phyloP scores from a whole-genome alignment of 2,113 vertebrate genomes.

The Amphiprion ocellaris region DNA sequence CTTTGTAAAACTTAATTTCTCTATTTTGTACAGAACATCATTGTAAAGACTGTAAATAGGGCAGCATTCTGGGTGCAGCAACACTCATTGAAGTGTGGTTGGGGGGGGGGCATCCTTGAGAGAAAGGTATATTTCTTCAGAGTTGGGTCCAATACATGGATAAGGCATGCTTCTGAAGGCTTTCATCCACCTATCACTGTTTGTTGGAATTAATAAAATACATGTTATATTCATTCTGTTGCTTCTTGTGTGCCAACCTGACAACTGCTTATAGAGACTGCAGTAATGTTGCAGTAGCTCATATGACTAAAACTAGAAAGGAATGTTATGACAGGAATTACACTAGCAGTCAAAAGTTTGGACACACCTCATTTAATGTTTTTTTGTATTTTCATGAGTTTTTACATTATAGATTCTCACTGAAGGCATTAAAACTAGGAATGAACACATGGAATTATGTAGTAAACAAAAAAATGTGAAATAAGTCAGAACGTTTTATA shows the following conservation, averaged over 20 bases:
- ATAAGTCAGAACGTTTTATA: too few species aligned
- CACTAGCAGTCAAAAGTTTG: too few species aligned
- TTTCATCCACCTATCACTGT: slow-evolving; percentile 83
- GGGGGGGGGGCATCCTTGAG: slow-evolving; percentile 49
- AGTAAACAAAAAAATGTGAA: too few species aligned
- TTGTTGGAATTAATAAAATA: slow-evolving; percentile 87
- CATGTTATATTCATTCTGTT: slow-evolving; percentile 78
- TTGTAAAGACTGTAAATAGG: slow-evolving; percentile 89
- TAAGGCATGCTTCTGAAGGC: slow-evolving; percentile 75
- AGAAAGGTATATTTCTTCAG: slow-evolving; percentile 65
- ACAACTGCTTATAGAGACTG: neutral
- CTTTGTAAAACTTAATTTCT: slow-evolving; percentile 83
- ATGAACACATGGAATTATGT: too few species aligned
- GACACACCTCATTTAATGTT: too few species aligned
- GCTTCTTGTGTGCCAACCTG: slow-evolving; percentile 19
- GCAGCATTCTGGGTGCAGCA: slow-evolving; percentile 82
- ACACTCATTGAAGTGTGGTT: slow-evolving; percentile 77
- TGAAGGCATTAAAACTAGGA: too few species aligned
- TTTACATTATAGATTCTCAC: too few species aligned
- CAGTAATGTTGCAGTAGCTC: neutral
- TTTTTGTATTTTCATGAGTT: too few species aligned
- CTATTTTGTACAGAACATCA: slow-evolving; percentile 87
- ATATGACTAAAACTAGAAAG: neutral
- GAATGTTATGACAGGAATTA: neutral
- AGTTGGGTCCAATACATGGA: slow-evolving; percentile 61